Evolutionary conservation across 1,140 invertebrate species (phyloP).

Genomic region (Linepithema humile): DNA sequence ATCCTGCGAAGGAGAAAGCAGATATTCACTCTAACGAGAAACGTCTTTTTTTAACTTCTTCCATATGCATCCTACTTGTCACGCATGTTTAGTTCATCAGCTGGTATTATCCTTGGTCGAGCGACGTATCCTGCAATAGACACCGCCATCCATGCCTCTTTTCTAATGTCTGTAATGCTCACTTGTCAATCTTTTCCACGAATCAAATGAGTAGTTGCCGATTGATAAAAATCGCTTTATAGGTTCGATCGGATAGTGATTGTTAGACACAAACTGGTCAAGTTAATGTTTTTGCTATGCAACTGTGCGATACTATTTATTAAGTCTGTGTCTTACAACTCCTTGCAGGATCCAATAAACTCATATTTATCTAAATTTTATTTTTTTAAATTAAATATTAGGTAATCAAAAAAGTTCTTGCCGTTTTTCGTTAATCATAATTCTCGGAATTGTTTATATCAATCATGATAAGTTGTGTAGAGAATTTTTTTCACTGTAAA

Average conservation of each 20-base stretch:
- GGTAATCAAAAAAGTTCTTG: too few relatives aligned
- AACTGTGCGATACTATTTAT: slow-evolving; percentile 19
- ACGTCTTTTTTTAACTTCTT: background rate
- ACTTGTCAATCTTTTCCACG: slow-evolving; percentile 49
- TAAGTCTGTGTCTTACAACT: background rate
- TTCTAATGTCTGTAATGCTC: slow-evolving; percentile 44
- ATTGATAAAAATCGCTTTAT: slow-evolving; percentile 45
- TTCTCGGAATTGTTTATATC: too few relatives aligned
- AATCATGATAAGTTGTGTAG: too few relatives aligned
- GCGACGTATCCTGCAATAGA: slow-evolving; percentile 39
- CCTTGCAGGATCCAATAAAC: background rate
- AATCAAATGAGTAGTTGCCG: slow-evolving; percentile 47
- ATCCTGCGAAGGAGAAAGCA: background rate
- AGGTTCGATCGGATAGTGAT: slow-evolving; percentile 4
- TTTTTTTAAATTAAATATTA: too few relatives aligned
- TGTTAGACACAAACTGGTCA: slow-evolving; percentile 9
- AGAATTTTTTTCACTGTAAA: too few relatives aligned
- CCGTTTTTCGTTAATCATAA: too few relatives aligned
- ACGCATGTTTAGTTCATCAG: slow-evolving; percentile 25
- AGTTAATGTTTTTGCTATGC: background rate
- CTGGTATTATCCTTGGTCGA: slow-evolving; percentile 52
- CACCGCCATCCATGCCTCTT: slow-evolving; percentile 15
- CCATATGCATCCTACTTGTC: slow-evolving; percentile 9
- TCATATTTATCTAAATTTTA: background rate
- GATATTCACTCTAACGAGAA: background rate